Evolutionary conservation across 1,140 invertebrate species (phyloP).

Genomic region (Papilio machaon): DNA sequence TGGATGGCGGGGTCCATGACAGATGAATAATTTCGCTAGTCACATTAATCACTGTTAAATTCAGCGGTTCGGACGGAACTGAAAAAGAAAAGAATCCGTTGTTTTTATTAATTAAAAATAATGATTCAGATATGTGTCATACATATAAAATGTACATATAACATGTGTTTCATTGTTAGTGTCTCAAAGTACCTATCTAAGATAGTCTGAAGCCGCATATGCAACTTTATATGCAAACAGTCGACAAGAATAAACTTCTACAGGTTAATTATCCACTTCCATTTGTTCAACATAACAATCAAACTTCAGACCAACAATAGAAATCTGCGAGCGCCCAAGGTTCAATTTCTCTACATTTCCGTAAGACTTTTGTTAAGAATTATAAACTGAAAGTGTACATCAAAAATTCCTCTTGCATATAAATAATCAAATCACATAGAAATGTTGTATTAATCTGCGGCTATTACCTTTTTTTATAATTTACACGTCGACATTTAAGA

Average conservation of each 20-base stretch:
- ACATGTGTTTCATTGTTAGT: background rate
- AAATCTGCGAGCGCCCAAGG: slow-evolving; percentile 25
- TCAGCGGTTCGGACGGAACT: slow-evolving; percentile 92
- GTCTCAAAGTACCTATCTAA: background rate
- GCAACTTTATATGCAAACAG: background rate
- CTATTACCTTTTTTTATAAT: no score
- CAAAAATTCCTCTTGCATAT: background rate
- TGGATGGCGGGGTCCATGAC: slow-evolving; percentile 89
- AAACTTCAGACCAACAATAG: slow-evolving; percentile 23
- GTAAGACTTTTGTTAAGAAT: background rate
- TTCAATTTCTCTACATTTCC: slow-evolving; percentile 28
- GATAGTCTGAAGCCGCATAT: background rate
- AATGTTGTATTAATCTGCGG: no score
- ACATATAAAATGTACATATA: background rate
- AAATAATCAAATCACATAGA: background rate
- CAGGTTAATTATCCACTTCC: slow-evolving; percentile 19
- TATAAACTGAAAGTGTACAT: background rate
- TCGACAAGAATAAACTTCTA: slow-evolving; percentile 1
- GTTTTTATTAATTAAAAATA: background rate
- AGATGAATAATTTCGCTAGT: slow-evolving; percentile 90
- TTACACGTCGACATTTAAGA: no score
- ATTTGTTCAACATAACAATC: slow-evolving; percentile 27
- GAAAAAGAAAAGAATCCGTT: slow-evolving; percentile 50
- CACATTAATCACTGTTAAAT: slow-evolving; percentile 89
- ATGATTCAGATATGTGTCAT: background rate